phyloP scores from a whole-genome alignment of 1,140 invertebrate genomes.

The Cyclargus thomasi region DNA sequence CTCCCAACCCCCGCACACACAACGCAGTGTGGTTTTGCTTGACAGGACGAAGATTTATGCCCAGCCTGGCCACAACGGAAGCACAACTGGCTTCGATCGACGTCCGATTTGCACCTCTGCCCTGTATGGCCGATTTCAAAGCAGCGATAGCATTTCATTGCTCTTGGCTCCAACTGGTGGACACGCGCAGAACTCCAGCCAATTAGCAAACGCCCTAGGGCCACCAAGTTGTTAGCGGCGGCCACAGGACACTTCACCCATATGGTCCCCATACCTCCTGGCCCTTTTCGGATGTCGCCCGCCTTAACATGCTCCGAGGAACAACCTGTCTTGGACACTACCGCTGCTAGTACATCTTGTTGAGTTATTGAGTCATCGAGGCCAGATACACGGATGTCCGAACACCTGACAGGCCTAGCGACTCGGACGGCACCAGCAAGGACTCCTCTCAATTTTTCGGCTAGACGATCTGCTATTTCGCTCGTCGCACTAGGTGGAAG shows the following conservation, averaged over 20 bases:
- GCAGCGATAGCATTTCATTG: conserved; percentile 29
- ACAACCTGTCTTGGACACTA: conserved; percentile 22
- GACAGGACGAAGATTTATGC: conserved; percentile 24
- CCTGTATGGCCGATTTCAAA: conserved; percentile 18
- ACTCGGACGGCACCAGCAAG: not conserved
- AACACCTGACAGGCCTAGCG: conserved; percentile 20
- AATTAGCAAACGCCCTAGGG: conserved; percentile 18
- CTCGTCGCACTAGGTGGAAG: not conserved
- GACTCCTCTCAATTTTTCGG: conserved; percentile 13
- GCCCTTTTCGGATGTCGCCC: conserved; percentile 10
- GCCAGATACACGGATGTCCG: conserved; percentile 1
- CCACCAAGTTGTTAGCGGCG: conserved; percentile 19
- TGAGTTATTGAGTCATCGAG: conserved; percentile 24
- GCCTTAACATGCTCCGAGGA: conserved; percentile 10
- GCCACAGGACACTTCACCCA: conserved; percentile 18
- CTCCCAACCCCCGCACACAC: conserved; percentile 19
- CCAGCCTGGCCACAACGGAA: conserved; percentile 27
- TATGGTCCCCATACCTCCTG: conserved; percentile 2
- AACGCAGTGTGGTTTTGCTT: conserved; percentile 16
- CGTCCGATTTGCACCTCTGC: conserved; percentile 12
- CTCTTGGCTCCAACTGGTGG: conserved; percentile 9
- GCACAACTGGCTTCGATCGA: conserved; percentile 23
- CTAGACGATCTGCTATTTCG: conserved; percentile 26
- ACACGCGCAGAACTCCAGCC: no score
- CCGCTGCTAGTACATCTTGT: conserved; percentile 19